Conservation (phyloP, 1,140 invertebrate genomes). For the Oscheius sp. region DNA sequence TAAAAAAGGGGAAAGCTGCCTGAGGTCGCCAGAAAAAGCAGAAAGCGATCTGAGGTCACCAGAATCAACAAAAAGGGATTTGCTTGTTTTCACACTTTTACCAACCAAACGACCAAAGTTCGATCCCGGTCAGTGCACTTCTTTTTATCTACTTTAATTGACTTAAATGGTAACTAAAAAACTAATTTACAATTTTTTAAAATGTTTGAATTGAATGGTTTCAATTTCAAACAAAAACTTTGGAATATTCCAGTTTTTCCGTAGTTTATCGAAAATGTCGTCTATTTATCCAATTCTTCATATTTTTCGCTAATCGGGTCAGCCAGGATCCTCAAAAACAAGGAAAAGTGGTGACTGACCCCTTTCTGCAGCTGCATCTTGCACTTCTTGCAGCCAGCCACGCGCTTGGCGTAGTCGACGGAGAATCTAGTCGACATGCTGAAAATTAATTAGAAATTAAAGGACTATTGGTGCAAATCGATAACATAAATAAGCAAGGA, state of each 20-base stretch:
- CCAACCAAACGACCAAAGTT: too few species aligned
- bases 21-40: too few species aligned
- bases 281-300: neutral
- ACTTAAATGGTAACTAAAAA: too few species aligned
- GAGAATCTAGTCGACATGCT: conserved; percentile 15
- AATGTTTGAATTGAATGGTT: neutral
- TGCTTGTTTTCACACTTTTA: neutral
- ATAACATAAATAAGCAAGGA: neutral
- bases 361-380: conserved; percentile 29
- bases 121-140: too few species aligned
- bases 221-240: too few species aligned
- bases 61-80: neutral
- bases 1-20: too few species aligned
- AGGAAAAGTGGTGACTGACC: neutral
- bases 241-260: too few species aligned
- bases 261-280: neutral
- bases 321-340: neutral
- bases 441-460: neutral
- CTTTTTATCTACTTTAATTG: too few species aligned
- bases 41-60: too few species aligned
- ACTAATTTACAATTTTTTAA: neutral
- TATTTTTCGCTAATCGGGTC: neutral
- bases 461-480: neutral
- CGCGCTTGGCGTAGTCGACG: conserved; percentile 27
- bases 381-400: conserved; percentile 33